Evolutionary conservation across 2,888 invertebrate species (phyloP), one percentile per base, ranked within the genome.

Genomic region (Parnassius apollo): DNA sequence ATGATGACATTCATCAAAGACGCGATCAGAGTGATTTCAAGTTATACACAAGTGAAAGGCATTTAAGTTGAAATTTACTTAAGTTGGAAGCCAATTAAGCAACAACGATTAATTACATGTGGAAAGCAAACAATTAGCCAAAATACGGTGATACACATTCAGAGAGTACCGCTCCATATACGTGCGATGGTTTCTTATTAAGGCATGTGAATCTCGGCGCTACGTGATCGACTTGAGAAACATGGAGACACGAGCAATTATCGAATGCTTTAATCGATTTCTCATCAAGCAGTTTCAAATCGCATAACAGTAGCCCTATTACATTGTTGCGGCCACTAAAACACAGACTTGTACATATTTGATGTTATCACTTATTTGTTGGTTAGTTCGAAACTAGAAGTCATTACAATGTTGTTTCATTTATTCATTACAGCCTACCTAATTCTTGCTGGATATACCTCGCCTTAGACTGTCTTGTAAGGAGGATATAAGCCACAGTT

Each of bases 41-140:
- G 10, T 35, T 42, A 12, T 8, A 22, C 45, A 22, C 45, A 56
- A 13, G 50, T 59, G 49, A 59, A 56, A 62, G 46, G 53, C 35
- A 45, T 45, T 42, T 45, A 13, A 52, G 53, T 61, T 58, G 67
- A 66, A 68, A 69, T 67, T 65, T 61, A 66, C 65, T 68, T 66
- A 9, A 53, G 60, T 66, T 66, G 59, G 64, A 66, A 67, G 63
- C 67, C 71, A 77, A 77, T 80, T 77, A 76, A 71, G 67, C 70
- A 74, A 75, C 68, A 69, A 71, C 76, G 68, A 80, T 83, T 80
- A 83, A 80, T 82, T 78, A 80, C 70, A 70, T 73, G 75, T 77
- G 76, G 77, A 82, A 82, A 83, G 81, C 75, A 78, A 79, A 81
- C 79, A 85, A 82, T 83, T 83, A 83, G 75, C 68, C 72, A 73